Evolutionary conservation across 1,140 invertebrate genomes (phyloP).

Genomic region (Sweltsa coloradensis): DNA sequence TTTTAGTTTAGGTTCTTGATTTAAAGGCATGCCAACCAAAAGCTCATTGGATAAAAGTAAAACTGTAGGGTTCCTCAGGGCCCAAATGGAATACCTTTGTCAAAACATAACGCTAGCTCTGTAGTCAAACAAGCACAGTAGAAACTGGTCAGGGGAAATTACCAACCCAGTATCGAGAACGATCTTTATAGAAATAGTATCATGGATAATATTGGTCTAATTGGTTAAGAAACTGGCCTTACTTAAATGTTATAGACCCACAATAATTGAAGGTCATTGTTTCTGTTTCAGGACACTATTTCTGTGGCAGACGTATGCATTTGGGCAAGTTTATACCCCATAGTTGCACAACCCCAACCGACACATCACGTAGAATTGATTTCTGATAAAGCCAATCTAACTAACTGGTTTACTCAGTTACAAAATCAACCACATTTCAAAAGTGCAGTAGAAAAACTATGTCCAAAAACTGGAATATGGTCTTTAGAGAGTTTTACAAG

Average conservation of each 20-base stretch:
- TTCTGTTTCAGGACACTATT: slow-evolving; percentile 32
- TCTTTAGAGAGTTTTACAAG: not conserved
- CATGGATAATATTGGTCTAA: no score
- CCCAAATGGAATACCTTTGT: no score
- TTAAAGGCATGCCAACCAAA: no score
- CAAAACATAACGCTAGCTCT: no score
- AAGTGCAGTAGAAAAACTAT: not conserved
- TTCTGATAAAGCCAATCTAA: not conserved
- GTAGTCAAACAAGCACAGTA: no score
- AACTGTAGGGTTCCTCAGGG: no score
- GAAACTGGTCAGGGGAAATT: no score
- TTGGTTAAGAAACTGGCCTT: slow-evolving; percentile 33
- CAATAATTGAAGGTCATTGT: slow-evolving; percentile 30
- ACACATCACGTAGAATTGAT: not conserved
- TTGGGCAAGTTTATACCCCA: slow-evolving; percentile 49
- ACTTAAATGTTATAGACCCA: slow-evolving; percentile 34
- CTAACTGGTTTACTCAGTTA: not conserved
- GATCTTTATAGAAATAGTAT: no score
- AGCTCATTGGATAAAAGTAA: no score
- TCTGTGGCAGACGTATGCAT: slow-evolving; percentile 47
- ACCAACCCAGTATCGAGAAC: no score
- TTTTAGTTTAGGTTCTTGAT: no score
- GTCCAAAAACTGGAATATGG: not conserved
- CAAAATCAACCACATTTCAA: not conserved
- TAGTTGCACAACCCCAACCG: slow-evolving; percentile 31